Evolutionary conservation across 2,888 invertebrate species (phyloP).

Genomic region (Lamellibrachia columna): DNA sequence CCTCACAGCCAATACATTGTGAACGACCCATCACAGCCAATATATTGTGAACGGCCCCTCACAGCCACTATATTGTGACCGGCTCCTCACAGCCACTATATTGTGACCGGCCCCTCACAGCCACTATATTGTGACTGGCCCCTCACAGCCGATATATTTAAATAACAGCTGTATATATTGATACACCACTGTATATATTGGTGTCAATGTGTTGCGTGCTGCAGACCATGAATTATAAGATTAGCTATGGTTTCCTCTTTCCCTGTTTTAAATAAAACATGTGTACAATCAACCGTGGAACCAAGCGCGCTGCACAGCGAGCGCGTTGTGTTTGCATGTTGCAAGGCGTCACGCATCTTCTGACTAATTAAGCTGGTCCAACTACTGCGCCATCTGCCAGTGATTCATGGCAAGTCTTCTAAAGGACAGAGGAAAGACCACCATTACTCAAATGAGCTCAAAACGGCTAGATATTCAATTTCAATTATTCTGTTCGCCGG

Average conservation of each 20-base stretch:
- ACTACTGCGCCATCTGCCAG: background rate
- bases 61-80: too few relatives aligned
- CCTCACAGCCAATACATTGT: too few relatives aligned
- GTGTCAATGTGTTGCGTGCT: background rate
- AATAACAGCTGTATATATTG: background rate
- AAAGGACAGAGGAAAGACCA: background rate
- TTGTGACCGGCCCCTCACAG: too few relatives aligned
- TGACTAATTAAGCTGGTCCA: background rate
- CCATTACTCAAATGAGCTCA: background rate
- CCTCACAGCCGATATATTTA: background rate
- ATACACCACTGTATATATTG: background rate
- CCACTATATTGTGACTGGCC: too few relatives aligned
- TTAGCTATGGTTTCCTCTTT: background rate
- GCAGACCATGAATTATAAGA: background rate
- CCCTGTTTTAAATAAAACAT: slow-evolving; percentile 10
- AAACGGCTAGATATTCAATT: background rate
- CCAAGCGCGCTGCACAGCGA: background rate
- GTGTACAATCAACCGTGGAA: background rate
- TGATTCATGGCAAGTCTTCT: background rate
- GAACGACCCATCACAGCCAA: too few relatives aligned
- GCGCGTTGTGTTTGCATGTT: background rate
- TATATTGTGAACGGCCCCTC: background rate
- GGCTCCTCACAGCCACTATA: too few relatives aligned
- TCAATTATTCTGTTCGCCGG: background rate
- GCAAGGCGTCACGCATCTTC: background rate